Conservation (phyloP, 2,888 invertebrate species). For the Tetropium fuscum region DNA sequence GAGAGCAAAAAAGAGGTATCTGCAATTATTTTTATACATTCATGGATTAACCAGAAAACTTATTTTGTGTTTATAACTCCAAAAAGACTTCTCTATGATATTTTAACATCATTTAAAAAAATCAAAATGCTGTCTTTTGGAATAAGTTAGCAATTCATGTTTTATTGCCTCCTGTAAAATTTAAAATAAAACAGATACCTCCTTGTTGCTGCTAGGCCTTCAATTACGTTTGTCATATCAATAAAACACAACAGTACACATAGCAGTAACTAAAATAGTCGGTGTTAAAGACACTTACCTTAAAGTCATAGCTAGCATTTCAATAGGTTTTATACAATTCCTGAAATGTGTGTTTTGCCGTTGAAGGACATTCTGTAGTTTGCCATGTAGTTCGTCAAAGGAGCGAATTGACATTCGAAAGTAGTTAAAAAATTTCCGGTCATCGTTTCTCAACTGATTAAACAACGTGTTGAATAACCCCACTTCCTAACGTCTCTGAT, state of each 20-base stretch:
- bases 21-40: too few relatives aligned
- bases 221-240: not conserved
- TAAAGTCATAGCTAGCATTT: conserved; percentile 1
- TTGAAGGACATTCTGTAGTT: conserved; percentile 1
- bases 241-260: conserved; percentile 1
- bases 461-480: not conserved
- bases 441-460: conserved; percentile 1
- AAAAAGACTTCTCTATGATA: too few relatives aligned
- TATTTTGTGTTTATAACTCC: too few relatives aligned
- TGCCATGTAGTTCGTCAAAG: not conserved
- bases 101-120: too few relatives aligned
- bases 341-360: conserved; percentile 1
- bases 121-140: too few relatives aligned
- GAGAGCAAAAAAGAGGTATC: too few relatives aligned
- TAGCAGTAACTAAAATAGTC: not conserved
- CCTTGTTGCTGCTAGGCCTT: too few relatives aligned
- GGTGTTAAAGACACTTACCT: conserved; percentile 1
- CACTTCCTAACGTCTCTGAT: not conserved
- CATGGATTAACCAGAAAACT: too few relatives aligned
- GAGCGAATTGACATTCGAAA: not conserved
- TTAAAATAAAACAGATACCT: too few relatives aligned
- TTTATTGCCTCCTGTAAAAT: too few relatives aligned
- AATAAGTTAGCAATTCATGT: too few relatives aligned
- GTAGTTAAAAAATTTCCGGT: too few relatives aligned
- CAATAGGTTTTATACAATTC: conserved; percentile 1